phyloP scores from a whole-genome alignment of 2,797 vertebrate genomes.

The Microctenopoma steveboyesi region DNA sequence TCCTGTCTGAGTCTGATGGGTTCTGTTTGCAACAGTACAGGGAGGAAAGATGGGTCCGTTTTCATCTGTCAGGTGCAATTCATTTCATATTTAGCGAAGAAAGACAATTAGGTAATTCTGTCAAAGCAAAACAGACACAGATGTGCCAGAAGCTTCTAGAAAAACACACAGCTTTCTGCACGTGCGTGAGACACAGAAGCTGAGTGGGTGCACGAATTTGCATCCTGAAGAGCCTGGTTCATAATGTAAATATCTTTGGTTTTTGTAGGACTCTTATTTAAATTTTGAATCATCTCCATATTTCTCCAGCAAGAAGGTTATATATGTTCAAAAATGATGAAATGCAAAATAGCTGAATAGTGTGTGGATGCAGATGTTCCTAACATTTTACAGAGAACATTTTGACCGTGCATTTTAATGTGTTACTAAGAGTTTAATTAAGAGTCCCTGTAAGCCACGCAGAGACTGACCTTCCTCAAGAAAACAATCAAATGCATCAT shows the following conservation, averaged over 20 bases:
- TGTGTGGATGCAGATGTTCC: background rate
- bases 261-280: background rate
- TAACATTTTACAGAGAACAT: background rate
- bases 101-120: conserved; percentile 47
- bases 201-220: conserved; percentile 12
- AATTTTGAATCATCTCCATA: too few species aligned
- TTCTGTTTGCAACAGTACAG: background rate
- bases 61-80: conserved; percentile 37
- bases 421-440: too few species aligned
- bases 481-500: too few species aligned
- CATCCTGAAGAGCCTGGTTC: conserved; percentile 11
- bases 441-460: too few species aligned
- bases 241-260: conserved; percentile 38
- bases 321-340: background rate
- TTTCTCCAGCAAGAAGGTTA: background rate
- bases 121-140: conserved; percentile 50
- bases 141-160: conserved; percentile 27
- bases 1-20: background rate
- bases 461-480: too few species aligned
- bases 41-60: conserved; percentile 2
- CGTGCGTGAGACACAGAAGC: background rate
- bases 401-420: background rate
- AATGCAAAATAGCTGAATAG: background rate
- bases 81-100: conserved; percentile 31
- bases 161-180: conserved; percentile 17